Percentiles rank a stretch among this genome's conserved stretches.
phyloP scores from a whole-genome alignment of 2,888 invertebrate species.

The Pseudococcus jackbeardsleyi region DNA sequence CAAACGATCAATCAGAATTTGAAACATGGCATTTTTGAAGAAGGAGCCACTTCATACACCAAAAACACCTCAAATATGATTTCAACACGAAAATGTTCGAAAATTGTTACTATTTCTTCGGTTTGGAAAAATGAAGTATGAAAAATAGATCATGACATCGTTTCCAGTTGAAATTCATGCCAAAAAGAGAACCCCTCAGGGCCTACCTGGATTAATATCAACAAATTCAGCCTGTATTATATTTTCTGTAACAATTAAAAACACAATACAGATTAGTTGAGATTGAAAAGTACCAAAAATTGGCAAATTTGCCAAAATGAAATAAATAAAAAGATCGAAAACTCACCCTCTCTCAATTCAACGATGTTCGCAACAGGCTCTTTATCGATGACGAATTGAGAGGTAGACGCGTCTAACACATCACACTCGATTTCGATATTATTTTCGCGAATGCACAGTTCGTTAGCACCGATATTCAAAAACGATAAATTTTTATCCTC shows the following conservation, averaged over 20 bases:
- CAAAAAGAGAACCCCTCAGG: constrained; percentile 48
- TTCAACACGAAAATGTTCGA: not conserved
- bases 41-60: too few species aligned
- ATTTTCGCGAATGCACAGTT: constrained; percentile 61
- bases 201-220: constrained; percentile 60
- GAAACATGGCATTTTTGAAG: too few species aligned
- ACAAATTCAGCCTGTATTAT: constrained; percentile 48
- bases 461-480: constrained; percentile 56
- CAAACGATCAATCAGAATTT: not conserved
- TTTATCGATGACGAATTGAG: constrained; percentile 39
- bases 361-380: constrained; percentile 34
- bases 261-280: not conserved
- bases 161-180: not conserved
- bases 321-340: not conserved
- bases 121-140: not conserved
- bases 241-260: constrained; percentile 59
- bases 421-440: constrained; percentile 64
- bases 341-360: constrained; percentile 56
- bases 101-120: not conserved
- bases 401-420: constrained; percentile 57
- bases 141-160: not conserved
- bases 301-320: not conserved
- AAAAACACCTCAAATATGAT: not conserved
- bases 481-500: constrained; percentile 62
- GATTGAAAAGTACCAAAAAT: not conserved